Conservation (phyloP, 2,888 invertebrate genomes). For the Drosophila melanosoma region DNA sequence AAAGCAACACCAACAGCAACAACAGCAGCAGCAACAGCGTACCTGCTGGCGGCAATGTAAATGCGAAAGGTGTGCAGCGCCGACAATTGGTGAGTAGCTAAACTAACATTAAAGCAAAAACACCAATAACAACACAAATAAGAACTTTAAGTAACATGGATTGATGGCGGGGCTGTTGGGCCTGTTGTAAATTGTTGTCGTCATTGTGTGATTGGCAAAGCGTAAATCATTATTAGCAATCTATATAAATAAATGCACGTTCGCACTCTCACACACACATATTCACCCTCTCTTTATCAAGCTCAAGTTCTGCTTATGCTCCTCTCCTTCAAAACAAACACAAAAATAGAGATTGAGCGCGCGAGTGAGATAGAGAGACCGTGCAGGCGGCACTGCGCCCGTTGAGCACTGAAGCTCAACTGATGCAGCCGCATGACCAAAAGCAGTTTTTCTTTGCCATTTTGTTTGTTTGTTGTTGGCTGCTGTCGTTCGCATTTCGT, state of each 20-base stretch:
- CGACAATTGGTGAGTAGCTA: constrained; percentile 84
- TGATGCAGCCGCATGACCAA: constrained; percentile 76
- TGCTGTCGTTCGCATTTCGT: constrained; percentile 67
- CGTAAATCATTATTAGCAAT: constrained; percentile 75
- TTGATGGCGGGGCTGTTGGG: constrained; percentile 5
- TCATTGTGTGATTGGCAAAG: constrained; percentile 55
- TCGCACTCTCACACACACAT: constrained; percentile 37
- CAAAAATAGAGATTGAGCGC: constrained; percentile 12
- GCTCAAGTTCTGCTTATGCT: constrained; percentile 24
- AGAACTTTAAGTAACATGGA: constrained; percentile 29
- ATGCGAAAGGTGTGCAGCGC: constrained; percentile 82
- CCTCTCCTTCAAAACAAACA: constrained; percentile 17
- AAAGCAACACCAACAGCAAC: constrained; percentile 71
- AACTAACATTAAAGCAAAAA: constrained; percentile 19
- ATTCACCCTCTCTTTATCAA: constrained; percentile 10
- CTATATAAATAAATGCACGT: constrained; percentile 74
- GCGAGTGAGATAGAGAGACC: constrained; percentile 7
- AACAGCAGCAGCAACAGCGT: constrained; percentile 48
- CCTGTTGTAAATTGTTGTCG: constrained; percentile 27
- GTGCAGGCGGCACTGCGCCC: constrained; percentile 46
- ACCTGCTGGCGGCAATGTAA: constrained; percentile 58
- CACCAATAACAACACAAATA: not conserved
- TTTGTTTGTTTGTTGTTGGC: constrained; percentile 61
- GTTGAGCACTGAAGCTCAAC: constrained; percentile 76
- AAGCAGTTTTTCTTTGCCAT: constrained; percentile 77